A percentile compares a stretch with the other conserved stretches of the same genome.
These are phyloP conservation scores for Cyrtorhinus lividipennis DNA, from an alignment of 1,140 invertebrate species.

Conservation along the genomic window DNA sequence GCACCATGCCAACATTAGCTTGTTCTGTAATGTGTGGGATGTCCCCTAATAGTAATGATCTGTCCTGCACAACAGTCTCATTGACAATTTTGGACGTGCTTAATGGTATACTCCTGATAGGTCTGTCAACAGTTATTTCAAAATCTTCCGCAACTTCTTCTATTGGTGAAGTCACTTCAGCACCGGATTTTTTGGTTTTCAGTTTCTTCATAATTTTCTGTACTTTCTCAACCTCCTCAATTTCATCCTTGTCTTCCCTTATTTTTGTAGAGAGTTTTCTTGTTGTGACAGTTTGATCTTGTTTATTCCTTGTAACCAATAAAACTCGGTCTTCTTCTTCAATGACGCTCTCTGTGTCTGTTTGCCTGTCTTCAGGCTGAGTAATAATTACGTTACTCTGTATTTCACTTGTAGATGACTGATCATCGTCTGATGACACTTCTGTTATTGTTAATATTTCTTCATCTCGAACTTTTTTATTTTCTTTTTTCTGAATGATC, in stretches of 20 bases:
- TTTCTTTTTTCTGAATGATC: conserved; percentile 13
- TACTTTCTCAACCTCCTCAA: conserved; percentile 26
- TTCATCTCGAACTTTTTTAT: conserved; percentile 19
- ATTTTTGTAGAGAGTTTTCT: conserved; percentile 25
- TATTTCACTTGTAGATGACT: not conserved
- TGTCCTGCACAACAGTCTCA: conserved; percentile 26
- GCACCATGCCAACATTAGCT: conserved; percentile 20
- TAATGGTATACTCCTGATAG: conserved; percentile 25
- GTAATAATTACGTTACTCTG: conserved; percentile 23
- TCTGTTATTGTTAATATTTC: conserved; percentile 24
- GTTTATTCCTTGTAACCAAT: conserved; percentile 30
- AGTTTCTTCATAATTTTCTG: conserved; percentile 28
- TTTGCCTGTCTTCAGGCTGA: conserved; percentile 22
- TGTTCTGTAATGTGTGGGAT: conserved; percentile 12
- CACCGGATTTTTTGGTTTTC: conserved; percentile 26
- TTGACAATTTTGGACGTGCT: conserved; percentile 23
- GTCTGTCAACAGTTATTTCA: conserved; percentile 19
- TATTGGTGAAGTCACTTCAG: conserved; percentile 27
- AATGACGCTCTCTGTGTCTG: conserved; percentile 16
- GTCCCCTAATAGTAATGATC: conserved; percentile 21
- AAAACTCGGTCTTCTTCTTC: conserved; percentile 23
- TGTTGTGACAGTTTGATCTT: conserved; percentile 25
- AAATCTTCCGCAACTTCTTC: conserved; percentile 28
- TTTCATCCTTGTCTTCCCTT: conserved; percentile 23
- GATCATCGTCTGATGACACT: conserved; percentile 25